phyloP scores from a whole-genome alignment of 2,888 invertebrate genomes.

The Cyaniris semiargus region DNA sequence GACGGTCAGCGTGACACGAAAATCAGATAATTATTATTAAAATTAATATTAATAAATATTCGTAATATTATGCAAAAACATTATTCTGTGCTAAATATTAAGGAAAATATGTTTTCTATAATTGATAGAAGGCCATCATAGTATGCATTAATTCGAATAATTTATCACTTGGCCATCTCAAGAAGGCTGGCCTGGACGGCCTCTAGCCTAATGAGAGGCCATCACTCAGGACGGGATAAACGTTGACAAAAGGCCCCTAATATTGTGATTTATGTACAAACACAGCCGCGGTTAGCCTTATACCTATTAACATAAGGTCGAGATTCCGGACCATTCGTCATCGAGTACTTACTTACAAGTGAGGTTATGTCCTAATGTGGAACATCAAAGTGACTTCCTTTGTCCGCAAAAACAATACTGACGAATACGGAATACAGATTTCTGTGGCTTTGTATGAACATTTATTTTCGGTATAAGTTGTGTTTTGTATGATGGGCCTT shows the following conservation, averaged over 20 bases:
- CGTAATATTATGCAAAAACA: no score
- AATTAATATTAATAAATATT: no score
- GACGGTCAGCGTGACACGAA: no score
- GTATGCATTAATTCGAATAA: slow-evolving; percentile 41
- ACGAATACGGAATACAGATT: slow-evolving; percentile 23
- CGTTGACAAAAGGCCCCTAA: slow-evolving; percentile 66
- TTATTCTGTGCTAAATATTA: no score
- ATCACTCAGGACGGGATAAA: slow-evolving; percentile 67
- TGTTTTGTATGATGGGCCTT: not conserved
- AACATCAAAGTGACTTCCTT: slow-evolving; percentile 22
- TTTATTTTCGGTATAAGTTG: not conserved
- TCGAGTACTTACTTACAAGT: not conserved
- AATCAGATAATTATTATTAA: no score
- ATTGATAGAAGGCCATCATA: not conserved
- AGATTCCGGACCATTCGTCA: not conserved
- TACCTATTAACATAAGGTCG: not conserved
- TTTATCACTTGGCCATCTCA: slow-evolving; percentile 62
- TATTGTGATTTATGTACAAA: slow-evolving; percentile 61
- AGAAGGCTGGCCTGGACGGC: slow-evolving; percentile 65
- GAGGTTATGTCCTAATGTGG: slow-evolving; percentile 27
- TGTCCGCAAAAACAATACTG: slow-evolving; percentile 26
- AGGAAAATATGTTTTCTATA: not conserved
- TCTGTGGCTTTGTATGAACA: not conserved
- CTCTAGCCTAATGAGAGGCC: slow-evolving; percentile 62
- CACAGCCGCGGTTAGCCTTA: slow-evolving; percentile 25